These are phyloP conservation scores for Gastrophryne carolinensis DNA, from an alignment of 2,797 vertebrate species.

Conservation along the genomic window DNA sequence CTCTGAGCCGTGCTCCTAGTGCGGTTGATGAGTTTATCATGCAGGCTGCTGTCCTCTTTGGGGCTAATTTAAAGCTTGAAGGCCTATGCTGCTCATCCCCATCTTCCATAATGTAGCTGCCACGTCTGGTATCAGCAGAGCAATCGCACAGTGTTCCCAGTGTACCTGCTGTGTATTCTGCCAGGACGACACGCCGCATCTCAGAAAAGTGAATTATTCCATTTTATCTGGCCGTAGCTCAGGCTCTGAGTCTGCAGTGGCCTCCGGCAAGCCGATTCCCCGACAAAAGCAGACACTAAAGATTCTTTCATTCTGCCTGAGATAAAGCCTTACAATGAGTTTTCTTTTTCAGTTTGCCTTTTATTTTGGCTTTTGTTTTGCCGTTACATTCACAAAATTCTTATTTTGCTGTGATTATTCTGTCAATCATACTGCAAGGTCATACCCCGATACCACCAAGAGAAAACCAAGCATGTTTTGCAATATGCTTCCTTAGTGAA, in stretches of 20 bases:
- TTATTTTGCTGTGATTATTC: no score
- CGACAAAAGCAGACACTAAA: background rate
- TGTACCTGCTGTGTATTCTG: background rate
- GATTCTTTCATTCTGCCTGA: slow-evolving; percentile 3
- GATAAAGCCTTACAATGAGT: background rate
- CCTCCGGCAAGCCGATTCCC: background rate
- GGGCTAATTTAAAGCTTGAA: slow-evolving; percentile 23
- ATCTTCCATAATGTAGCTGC: background rate
- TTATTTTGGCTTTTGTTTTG: background rate
- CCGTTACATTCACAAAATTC: no score
- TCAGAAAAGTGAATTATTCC: slow-evolving; percentile 26
- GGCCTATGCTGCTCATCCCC: background rate
- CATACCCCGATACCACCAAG: no score
- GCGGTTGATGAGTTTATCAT: background rate
- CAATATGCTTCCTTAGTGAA: no score
- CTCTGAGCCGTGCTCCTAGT: no score
- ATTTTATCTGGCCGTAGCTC: slow-evolving; percentile 11
- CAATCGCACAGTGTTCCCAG: background rate
- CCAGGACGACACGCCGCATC: background rate
- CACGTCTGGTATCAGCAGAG: slow-evolving; percentile 3
- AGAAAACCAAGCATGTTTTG: no score
- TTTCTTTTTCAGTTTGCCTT: background rate
- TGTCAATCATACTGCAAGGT: no score
- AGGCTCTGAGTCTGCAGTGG: background rate
- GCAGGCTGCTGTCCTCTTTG: background rate